These are phyloP conservation scores for Macrosteles quadrilineatus DNA, from an alignment of 1,140 invertebrate genomes.

Conservation along the genomic window DNA sequence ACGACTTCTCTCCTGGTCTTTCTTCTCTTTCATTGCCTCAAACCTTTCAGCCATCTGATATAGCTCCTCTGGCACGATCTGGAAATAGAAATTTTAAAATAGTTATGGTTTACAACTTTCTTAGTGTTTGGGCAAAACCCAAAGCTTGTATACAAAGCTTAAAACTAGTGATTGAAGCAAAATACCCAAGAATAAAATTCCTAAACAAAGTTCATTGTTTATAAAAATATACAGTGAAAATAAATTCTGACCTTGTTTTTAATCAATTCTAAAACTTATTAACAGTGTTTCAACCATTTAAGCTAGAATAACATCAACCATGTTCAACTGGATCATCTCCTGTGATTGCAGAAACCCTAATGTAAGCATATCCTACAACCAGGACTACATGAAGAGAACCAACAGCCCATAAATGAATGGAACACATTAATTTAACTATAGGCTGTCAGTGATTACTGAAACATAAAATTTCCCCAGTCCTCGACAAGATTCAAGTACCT, in stretches of 20 bases:
- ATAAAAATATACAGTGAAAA: not conserved
- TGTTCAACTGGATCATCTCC: no score
- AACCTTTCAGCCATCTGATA: conserved; percentile 69
- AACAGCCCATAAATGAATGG: no score
- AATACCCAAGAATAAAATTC: not conserved
- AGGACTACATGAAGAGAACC: no score
- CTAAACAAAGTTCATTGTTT: conserved; percentile 3
- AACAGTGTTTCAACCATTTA: no score
- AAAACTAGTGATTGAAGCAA: conserved; percentile 1
- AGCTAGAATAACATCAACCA: no score
- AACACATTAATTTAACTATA: no score
- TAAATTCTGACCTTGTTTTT: conserved; percentile 66
- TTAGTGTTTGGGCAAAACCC: not conserved
- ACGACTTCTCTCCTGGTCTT: conserved; percentile 51
- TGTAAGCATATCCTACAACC: no score
- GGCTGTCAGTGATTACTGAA: no score
- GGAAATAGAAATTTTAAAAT: conserved; percentile 33
- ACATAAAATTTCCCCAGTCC: no score
- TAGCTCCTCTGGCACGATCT: conserved; percentile 70
- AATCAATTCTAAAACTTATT: no score
- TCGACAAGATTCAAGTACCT: no score
- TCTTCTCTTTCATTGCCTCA: conserved; percentile 61
- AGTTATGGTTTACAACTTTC: not conserved
- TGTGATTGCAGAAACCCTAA: no score
- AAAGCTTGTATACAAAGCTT: not conserved